Evolutionary conservation across 2,888 invertebrate genomes (phyloP).

Genomic region (Acrobasis suavella): DNA sequence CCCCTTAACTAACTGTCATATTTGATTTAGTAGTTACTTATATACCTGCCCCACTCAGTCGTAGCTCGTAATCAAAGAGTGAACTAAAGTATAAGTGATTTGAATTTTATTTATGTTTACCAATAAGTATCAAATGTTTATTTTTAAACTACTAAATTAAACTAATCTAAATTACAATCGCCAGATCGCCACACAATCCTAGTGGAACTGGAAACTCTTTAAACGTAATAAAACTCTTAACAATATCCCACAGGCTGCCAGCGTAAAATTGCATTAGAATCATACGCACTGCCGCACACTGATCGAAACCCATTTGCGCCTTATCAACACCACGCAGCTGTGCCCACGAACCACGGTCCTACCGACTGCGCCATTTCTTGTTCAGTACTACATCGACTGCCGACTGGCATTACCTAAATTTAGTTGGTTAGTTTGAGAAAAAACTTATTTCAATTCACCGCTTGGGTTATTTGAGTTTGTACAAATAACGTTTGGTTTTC

Average conservation of each 20-base stretch:
- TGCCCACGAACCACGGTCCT: background rate
- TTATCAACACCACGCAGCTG: slow-evolving; percentile 10
- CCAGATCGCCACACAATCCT: no score
- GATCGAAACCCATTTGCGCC: slow-evolving; percentile 4
- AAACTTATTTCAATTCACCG: background rate
- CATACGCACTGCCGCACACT: background rate
- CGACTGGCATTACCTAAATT: background rate
- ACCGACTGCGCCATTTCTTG: slow-evolving; percentile 1
- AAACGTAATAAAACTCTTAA: no score
- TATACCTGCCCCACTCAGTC: no score
- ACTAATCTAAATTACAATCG: no score
- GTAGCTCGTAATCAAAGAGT: no score
- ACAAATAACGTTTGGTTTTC: background rate
- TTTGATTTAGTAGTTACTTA: no score
- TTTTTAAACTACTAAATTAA: no score
- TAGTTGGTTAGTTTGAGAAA: background rate
- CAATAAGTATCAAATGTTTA: no score
- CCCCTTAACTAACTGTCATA: no score
- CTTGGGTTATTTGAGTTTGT: background rate
- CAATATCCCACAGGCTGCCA: background rate
- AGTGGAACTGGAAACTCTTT: no score
- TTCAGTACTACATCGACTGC: background rate
- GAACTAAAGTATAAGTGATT: no score
- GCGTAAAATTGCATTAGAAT: slow-evolving; percentile 13
- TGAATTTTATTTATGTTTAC: no score